Base-by-base conservation (phyloP, 2,113 vertebrate species). In the Neotragus pygmaeus region DNA sequence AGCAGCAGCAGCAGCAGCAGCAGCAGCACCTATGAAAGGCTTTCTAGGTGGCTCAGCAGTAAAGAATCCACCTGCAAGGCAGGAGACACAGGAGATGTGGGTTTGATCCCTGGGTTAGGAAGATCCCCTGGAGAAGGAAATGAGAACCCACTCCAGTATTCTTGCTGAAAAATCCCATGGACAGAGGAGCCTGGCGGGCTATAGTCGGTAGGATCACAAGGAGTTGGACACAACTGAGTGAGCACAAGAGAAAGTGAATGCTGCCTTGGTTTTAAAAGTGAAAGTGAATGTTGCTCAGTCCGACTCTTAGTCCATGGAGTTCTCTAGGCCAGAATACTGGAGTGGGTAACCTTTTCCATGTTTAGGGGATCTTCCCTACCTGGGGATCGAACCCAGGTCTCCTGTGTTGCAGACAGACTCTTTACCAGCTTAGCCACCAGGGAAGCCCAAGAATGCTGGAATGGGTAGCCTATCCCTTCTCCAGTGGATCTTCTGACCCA, bases 321-420 rank as follows among this genome's bases (percentile, higher is more conserved):
- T 70, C 66, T 23, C n/a, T 23, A 39, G 66, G n/a, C 66, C n/a
- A 39, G n/a, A 66, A 70, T 39, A 39, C 66, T 70, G 64, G 64
- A 70, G n/a, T 23, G 19, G 9, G 17, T 70, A 36, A 11, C 19
- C 19, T 5, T 70, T 70, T 11, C 64, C 64, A 12, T 21, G n/a
- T 70, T 5, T 19, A 70, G n/a, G 9, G 17, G 17, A 36, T 36
- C 64, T 23, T 36, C n/a, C n/a, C 64, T 21, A 70, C 64, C 64
- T 2, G 10, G 64, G 64, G n/a, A 70, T 36, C 0, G 0, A 70
- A 70, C 9, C 64, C n/a, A 3, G 9, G 64, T 36, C n/a, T 36
- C n/a, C n/a, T 0, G 0, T 2, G 9, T 12, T 70, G 64, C 10
- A 10, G n/a, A 33, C 9, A 6, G 64, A 70, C 6, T 70, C n/a